A percentile compares a stretch with the other conserved stretches of the same genome.
These are phyloP conservation scores for Cyclopterus lumpus DNA, from an alignment of 2,797 vertebrate species.

Conservation along the genomic window DNA sequence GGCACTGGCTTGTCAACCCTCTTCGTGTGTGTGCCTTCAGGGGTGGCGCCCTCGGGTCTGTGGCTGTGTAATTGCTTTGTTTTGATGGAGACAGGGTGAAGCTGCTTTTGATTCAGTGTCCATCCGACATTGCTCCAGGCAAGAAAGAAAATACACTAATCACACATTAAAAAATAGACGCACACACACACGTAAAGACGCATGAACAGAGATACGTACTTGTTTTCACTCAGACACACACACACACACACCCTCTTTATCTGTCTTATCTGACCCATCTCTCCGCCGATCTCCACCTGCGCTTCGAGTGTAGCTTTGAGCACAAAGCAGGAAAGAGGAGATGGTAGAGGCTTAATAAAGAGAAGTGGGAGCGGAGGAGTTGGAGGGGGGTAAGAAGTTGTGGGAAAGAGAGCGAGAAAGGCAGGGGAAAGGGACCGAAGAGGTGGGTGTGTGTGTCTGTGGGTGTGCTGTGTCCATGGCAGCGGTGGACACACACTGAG, in stretches of 20 bases:
- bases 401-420: not conserved
- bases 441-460: slow-evolving; percentile 20
- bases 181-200: not conserved
- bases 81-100: slow-evolving; percentile 36
- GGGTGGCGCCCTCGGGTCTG: slow-evolving; percentile 12
- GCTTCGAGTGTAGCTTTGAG: slow-evolving; percentile 62
- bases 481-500: slow-evolving; percentile 80
- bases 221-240: not conserved
- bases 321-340: slow-evolving; percentile 59
- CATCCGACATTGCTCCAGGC: slow-evolving; percentile 42
- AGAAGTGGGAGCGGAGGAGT: slow-evolving; percentile 47
- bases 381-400: slow-evolving; percentile 9
- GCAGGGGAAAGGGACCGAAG: slow-evolving; percentile 8
- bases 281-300: slow-evolving; percentile 49
- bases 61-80: slow-evolving; percentile 46
- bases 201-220: slow-evolving; percentile 5
- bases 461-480: slow-evolving; percentile 76
- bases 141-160: slow-evolving; percentile 42
- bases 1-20: slow-evolving; percentile 11
- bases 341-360: slow-evolving; percentile 55
- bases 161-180: slow-evolving; percentile 17
- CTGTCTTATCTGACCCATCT: slow-evolving; percentile 48
- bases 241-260: slow-evolving; percentile 18
- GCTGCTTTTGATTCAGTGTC: slow-evolving; percentile 34
- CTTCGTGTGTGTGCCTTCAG: not conserved